Conservation (phyloP, 92 coral and sea anemone genomes). For the Epizoanthus illoricatus region DNA sequence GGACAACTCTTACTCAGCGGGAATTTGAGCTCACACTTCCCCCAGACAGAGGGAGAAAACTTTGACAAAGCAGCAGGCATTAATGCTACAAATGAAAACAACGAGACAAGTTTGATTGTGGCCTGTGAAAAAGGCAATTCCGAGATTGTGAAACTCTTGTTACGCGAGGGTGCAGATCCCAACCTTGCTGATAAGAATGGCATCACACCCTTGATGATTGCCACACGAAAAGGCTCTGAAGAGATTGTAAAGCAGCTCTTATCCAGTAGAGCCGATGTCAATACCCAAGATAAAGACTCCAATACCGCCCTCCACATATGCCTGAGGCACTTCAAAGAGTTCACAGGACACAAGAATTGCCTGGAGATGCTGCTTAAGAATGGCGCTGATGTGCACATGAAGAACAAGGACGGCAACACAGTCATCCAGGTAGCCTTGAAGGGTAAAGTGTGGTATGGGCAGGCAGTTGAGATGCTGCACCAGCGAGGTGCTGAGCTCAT, state of each 20-base stretch:
- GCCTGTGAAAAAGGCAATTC: constrained; percentile 79
- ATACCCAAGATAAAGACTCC: constrained; percentile 63
- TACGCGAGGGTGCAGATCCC: constrained; percentile 75
- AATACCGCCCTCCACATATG: constrained; percentile 78
- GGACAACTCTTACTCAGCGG: constrained; percentile 44
- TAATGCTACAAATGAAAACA: constrained; percentile 62
- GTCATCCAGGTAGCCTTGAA: constrained; percentile 64
- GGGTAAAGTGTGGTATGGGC: constrained; percentile 71
- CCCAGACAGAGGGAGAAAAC: background rate
- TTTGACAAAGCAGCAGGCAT: constrained; percentile 40
- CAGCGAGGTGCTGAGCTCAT: constrained; percentile 72
- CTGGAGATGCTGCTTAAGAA: constrained; percentile 65
- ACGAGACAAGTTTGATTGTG: constrained; percentile 75
- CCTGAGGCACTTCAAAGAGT: constrained; percentile 66
- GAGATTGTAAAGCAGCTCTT: constrained; percentile 66
- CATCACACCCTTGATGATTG: constrained; percentile 67
- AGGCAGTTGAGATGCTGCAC: constrained; percentile 74
- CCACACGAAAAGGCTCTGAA: constrained; percentile 75
- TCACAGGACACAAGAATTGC: constrained; percentile 75
- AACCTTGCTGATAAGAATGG: constrained; percentile 67
- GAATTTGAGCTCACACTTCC: background rate
- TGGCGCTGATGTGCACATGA: constrained; percentile 58
- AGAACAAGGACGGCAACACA: constrained; percentile 64
- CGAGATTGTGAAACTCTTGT: constrained; percentile 64
- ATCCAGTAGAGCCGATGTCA: constrained; percentile 57